A percentile compares a stretch with the other conserved stretches of the same genome.
Evolutionary conservation across 37 sponge, comb jelly and placozoan genomes (phyloP).

Genomic region (Spongilla lacustris): DNA sequence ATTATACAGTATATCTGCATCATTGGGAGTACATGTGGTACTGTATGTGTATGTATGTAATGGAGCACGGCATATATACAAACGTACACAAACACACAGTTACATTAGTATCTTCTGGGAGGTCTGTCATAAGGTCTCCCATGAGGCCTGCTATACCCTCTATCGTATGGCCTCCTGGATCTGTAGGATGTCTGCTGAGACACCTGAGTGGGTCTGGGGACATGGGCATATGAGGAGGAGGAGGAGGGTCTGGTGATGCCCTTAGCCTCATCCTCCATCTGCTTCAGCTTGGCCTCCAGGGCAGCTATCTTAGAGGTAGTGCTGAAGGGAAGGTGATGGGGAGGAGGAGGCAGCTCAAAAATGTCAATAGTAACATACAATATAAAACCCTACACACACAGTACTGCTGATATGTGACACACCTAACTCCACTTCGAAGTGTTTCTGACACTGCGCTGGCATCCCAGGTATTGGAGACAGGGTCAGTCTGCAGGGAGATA

Average conservation of each 20-base stretch:
- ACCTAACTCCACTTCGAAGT: constrained; percentile 58
- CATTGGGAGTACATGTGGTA: too few relatives aligned
- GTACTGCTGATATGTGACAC: neutral
- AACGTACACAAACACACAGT: neutral
- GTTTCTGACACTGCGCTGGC: constrained; percentile 68
- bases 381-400: neutral
- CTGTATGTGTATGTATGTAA: too few relatives aligned
- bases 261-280: constrained; percentile 58
- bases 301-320: constrained; percentile 81
- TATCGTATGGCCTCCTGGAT: neutral
- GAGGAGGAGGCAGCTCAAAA: neutral
- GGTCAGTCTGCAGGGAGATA: constrained; percentile 1
- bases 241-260: neutral
- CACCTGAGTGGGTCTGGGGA: neutral
- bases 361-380: too few relatives aligned
- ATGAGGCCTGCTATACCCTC: neutral
- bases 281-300: constrained; percentile 78
- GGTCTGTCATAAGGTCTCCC: neutral
- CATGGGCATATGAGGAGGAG: neutral
- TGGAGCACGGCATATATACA: too few relatives aligned
- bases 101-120: neutral
- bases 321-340: constrained; percentile 31
- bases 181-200: neutral
- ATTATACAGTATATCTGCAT: too few relatives aligned
- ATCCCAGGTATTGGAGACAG: constrained; percentile 77